These are phyloP conservation scores for Phycodurus eques DNA, from an alignment of 2,113 vertebrate species.

Conservation along the genomic window DNA sequence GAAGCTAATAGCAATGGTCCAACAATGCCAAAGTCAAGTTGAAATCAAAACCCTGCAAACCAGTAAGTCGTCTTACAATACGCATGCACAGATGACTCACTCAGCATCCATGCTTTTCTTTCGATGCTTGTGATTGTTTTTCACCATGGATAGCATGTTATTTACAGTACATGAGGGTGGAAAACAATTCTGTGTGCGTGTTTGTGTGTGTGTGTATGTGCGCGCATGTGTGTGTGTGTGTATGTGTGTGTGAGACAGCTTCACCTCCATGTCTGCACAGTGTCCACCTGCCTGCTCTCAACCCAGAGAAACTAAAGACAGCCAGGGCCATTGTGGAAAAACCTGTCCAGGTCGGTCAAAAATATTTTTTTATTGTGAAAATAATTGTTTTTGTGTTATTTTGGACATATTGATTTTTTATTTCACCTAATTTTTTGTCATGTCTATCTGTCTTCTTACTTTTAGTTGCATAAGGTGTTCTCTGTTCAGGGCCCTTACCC, in stretches of 20 bases:
- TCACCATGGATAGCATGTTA: neutral
- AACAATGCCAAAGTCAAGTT: constrained; percentile 10
- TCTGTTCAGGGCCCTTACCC: constrained; percentile 81
- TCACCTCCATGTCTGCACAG: constrained; percentile 38
- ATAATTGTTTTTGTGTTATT: constrained; percentile 78
- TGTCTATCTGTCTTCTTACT: constrained; percentile 41
- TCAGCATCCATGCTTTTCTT: neutral
- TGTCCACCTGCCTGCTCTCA: constrained; percentile 27
- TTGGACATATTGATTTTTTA: neutral
- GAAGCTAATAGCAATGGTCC: constrained; percentile 5
- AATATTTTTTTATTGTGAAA: constrained; percentile 52
- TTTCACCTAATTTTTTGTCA: neutral
- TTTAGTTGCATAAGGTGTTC: constrained; percentile 83
- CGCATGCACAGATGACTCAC: neutral
- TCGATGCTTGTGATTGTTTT: neutral
- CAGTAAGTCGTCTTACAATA: constrained; percentile 3
- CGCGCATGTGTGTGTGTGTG: neutral
- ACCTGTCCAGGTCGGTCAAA: constrained; percentile 78
- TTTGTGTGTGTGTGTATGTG: neutral
- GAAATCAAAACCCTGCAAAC: constrained; percentile 12
- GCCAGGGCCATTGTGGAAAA: constrained; percentile 75
- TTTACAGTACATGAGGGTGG: neutral
- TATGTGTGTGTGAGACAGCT: constrained; percentile 26
- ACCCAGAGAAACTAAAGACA: constrained; percentile 66
- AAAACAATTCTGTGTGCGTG: neutral